Evolutionary conservation across 64 coral and sea anemone genomes (phyloP).

Genomic region (Montipora efflorescens): DNA sequence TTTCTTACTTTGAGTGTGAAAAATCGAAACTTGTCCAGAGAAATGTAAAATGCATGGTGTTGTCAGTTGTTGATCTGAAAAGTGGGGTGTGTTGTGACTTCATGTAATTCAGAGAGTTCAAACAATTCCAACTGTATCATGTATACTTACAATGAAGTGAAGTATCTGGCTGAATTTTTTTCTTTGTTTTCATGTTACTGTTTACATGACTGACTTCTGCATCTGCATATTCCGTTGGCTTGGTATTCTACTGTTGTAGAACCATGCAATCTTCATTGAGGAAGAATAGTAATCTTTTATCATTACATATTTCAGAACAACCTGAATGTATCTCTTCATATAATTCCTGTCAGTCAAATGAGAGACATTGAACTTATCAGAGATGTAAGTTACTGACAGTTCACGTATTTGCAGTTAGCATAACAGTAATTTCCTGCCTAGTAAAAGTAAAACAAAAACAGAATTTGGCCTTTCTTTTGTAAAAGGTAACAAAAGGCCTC

Average conservation of each 20-base stretch:
- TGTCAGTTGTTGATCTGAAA: neutral
- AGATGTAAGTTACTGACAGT: slow-evolving; percentile 67
- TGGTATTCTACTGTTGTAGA: too few species aligned
- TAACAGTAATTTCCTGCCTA: too few species aligned
- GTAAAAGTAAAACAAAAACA: neutral
- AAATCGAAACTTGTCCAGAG: neutral
- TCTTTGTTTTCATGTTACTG: too few species aligned
- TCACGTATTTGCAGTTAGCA: neutral
- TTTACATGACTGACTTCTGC: too few species aligned
- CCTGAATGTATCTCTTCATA: slow-evolving; percentile 80
- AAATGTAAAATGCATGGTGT: neutral
- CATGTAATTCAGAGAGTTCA: too few species aligned
- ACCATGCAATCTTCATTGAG: too few species aligned
- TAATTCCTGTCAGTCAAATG: slow-evolving; percentile 87
- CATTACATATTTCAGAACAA: slow-evolving; percentile 29
- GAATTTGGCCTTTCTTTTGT: neutral
- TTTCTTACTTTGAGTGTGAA: neutral
- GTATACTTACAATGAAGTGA: too few species aligned
- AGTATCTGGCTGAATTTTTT: too few species aligned
- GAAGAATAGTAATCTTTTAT: neutral
- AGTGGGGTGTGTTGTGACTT: too few species aligned
- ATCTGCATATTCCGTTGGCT: too few species aligned
- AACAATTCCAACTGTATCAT: too few species aligned
- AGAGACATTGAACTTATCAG: slow-evolving; percentile 69
- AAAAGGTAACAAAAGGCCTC: too few species aligned